Evolutionary conservation across 1,140 invertebrate genomes (phyloP).

Genomic region (Euura saliciscinereae): DNA sequence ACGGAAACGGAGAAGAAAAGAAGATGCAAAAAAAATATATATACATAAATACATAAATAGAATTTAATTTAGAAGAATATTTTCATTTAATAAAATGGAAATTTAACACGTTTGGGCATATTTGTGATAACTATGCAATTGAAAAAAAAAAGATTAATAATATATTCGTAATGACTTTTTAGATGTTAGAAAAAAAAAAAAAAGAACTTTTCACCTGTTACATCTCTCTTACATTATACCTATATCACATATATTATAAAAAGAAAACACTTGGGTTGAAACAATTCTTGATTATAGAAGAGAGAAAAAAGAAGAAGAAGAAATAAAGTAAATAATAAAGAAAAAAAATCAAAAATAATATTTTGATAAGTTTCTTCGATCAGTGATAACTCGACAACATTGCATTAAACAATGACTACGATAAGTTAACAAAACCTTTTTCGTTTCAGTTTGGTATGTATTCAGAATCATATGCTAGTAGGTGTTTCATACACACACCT

Average conservation of each 20-base stretch:
- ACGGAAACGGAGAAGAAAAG: not conserved
- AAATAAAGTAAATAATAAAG: not conserved
- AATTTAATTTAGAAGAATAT: not conserved
- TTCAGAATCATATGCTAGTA: not conserved
- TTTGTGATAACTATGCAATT: conserved; percentile 11
- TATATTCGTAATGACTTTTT: conserved; percentile 16
- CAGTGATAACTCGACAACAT: conserved; percentile 3
- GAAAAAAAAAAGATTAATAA: conserved; percentile 13
- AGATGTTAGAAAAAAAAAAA: conserved; percentile 9
- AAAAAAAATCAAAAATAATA: not conserved
- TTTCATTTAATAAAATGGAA: not conserved
- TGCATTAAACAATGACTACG: conserved; percentile 1
- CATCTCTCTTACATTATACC: not conserved
- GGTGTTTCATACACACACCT: not conserved
- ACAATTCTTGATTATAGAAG: not conserved
- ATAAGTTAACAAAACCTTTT: not conserved
- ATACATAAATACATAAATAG: not conserved
- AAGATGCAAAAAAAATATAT: not conserved
- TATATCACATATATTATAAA: too few species aligned
- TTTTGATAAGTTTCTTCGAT: conserved; percentile 1
- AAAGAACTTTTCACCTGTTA: conserved; percentile 5
- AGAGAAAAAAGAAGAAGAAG: not conserved
- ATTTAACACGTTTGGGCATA: not conserved
- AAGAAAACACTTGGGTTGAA: too few species aligned
- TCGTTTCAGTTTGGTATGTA: not conserved